A percentile compares a stretch with the other conserved stretches of the same genome.
These are phyloP conservation scores for Hyperopisus bebe DNA, from an alignment of 2,113 vertebrate species.

Conservation along the genomic window DNA sequence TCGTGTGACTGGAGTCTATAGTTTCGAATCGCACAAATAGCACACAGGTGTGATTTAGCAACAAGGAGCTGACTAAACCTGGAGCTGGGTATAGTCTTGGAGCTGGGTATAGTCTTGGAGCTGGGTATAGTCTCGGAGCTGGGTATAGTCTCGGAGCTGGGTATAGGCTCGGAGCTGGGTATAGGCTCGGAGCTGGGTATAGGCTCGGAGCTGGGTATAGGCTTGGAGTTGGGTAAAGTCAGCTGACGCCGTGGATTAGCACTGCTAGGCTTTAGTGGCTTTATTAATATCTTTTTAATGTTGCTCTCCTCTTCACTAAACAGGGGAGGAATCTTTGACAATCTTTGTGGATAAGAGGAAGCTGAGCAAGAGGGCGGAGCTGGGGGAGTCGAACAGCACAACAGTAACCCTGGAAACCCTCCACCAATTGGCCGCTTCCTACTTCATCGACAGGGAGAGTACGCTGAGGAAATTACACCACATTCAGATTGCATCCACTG, in stretches of 20 bases:
- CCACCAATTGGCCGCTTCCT: constrained; percentile 70
- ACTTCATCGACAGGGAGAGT: constrained; percentile 71
- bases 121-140: neutral
- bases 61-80: neutral
- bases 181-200: neutral
- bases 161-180: neutral
- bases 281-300: constrained; percentile 15
- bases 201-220: neutral
- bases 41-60: neutral
- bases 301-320: constrained; percentile 44
- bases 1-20: neutral
- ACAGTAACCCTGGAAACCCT: constrained; percentile 63
- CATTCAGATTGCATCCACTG: constrained; percentile 67
- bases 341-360: constrained; percentile 73
- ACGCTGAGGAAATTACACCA: constrained; percentile 67
- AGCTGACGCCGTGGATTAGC: constrained; percentile 40
- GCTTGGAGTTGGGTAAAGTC: neutral
- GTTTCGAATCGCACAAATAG: neutral
- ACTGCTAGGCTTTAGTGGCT: constrained; percentile 6
- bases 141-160: neutral
- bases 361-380: constrained; percentile 52
- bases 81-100: neutral
- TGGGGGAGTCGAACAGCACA: constrained; percentile 43
- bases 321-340: constrained; percentile 72
- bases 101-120: neutral